Conservation (phyloP, 1,140 invertebrate genomes). For the Halictus rubicundus region DNA sequence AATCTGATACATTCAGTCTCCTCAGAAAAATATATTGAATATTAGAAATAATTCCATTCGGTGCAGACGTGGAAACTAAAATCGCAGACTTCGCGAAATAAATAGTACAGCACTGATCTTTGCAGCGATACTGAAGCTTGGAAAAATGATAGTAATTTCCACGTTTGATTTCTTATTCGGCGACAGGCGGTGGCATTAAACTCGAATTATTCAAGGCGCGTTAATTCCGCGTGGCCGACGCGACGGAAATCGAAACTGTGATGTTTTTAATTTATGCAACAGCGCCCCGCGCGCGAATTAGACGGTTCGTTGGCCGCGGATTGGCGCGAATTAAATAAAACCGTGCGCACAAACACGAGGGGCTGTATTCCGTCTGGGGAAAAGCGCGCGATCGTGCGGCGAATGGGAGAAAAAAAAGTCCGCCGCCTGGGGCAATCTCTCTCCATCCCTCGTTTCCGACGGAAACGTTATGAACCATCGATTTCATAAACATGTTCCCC, state of each 20-base stretch:
- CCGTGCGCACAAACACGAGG: neutral
- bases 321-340: neutral
- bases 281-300: neutral
- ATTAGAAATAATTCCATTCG: too few relatives aligned
- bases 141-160: too few relatives aligned
- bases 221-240: too few relatives aligned
- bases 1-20: too few relatives aligned
- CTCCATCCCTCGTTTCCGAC: neutral
- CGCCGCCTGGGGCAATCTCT: neutral
- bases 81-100: too few relatives aligned
- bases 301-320: neutral
- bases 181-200: too few relatives aligned
- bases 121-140: too few relatives aligned
- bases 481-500: conserved; percentile 1
- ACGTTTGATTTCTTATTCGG: too few relatives aligned
- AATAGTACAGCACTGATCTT: too few relatives aligned
- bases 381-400: neutral
- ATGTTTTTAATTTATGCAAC: neutral
- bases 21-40: too few relatives aligned
- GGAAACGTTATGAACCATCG: conserved; percentile 17
- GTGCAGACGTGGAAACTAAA: too few relatives aligned
- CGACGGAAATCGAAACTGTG: neutral
- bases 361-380: neutral
- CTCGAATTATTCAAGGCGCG: too few relatives aligned
- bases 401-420: neutral